Percentiles rank a stretch among this genome's conserved stretches.
Evolutionary conservation across 2,888 invertebrate species (phyloP).

Genomic region (Digitonthophagus gazella): DNA sequence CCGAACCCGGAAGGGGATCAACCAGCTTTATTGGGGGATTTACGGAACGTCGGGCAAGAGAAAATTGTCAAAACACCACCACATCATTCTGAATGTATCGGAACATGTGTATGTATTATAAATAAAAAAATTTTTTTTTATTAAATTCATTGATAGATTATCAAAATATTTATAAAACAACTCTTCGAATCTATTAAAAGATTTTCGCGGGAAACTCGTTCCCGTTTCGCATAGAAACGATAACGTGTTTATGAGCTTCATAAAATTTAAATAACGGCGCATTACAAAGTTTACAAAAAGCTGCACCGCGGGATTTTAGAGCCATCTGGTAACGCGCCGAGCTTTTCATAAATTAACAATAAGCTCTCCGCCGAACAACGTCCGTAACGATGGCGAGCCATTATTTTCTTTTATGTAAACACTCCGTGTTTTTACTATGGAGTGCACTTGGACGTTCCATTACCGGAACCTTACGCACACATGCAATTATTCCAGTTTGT

Average conservation of each 20-base stretch:
- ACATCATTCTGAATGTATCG: slow-evolving; percentile 38
- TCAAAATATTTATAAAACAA: not conserved
- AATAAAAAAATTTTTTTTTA: not conserved
- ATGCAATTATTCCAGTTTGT: too few relatives aligned
- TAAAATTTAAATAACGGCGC: not conserved
- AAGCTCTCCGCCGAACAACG: not conserved
- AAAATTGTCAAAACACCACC: slow-evolving; percentile 40
- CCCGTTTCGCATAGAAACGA: not conserved
- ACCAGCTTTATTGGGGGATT: slow-evolving; percentile 44
- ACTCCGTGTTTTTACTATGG: not conserved
- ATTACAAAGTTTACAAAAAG: not conserved
- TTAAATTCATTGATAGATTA: not conserved
- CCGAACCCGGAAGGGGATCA: slow-evolving; percentile 44
- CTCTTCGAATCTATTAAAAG: not conserved
- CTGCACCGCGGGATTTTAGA: not conserved
- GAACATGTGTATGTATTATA: slow-evolving; percentile 45
- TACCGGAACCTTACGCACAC: too few relatives aligned
- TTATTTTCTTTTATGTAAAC: not conserved
- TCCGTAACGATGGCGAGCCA: not conserved
- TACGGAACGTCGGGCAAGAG: slow-evolving; percentile 26
- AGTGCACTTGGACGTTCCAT: too few relatives aligned
- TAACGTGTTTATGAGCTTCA: not conserved
- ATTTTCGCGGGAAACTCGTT: not conserved
- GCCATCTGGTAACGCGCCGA: not conserved
- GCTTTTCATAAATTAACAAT: not conserved